Evolutionary conservation across 1,140 invertebrate species (phyloP).

Genomic region (Caenorhabditis remanei): DNA sequence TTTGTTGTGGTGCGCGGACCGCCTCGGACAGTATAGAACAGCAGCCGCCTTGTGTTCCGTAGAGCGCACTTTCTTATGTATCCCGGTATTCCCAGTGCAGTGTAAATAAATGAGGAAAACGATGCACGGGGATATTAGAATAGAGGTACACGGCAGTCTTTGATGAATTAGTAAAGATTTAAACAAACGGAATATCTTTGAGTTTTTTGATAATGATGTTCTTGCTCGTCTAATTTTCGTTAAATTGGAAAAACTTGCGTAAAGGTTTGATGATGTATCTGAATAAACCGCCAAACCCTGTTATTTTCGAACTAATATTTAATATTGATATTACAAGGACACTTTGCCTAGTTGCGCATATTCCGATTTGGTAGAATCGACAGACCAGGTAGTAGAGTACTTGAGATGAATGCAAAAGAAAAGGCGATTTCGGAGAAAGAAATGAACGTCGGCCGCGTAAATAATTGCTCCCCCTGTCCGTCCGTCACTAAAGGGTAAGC

Average conservation of each 20-base stretch:
- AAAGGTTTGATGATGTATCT: too few relatives aligned
- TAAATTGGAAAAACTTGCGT: too few relatives aligned
- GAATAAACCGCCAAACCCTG: too few relatives aligned
- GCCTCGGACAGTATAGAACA: background rate
- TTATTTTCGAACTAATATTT: too few relatives aligned
- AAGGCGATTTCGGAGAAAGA: constrained; percentile 15
- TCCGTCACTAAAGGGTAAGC: constrained; percentile 6
- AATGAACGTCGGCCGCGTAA: constrained; percentile 7
- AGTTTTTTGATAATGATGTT: too few relatives aligned
- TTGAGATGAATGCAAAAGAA: constrained; percentile 53
- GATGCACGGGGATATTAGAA: too few relatives aligned
- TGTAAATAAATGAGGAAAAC: constrained; percentile 13
- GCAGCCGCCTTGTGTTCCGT: background rate
- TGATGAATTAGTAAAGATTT: too few relatives aligned
- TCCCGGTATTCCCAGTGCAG: background rate
- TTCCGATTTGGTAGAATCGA: background rate
- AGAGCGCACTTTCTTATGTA: background rate
- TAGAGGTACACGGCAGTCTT: too few relatives aligned
- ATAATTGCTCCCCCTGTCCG: constrained; percentile 23
- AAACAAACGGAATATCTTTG: too few relatives aligned
- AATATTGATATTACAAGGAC: too few relatives aligned
- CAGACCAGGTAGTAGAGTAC: constrained; percentile 1
- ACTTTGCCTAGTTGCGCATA: too few relatives aligned
- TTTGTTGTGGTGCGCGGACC: background rate
- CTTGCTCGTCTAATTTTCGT: too few relatives aligned